Evolutionary conservation across 2,113 vertebrate species (phyloP), one percentile per base, ranked within the genome.

Genomic region (Grantiella picta): DNA sequence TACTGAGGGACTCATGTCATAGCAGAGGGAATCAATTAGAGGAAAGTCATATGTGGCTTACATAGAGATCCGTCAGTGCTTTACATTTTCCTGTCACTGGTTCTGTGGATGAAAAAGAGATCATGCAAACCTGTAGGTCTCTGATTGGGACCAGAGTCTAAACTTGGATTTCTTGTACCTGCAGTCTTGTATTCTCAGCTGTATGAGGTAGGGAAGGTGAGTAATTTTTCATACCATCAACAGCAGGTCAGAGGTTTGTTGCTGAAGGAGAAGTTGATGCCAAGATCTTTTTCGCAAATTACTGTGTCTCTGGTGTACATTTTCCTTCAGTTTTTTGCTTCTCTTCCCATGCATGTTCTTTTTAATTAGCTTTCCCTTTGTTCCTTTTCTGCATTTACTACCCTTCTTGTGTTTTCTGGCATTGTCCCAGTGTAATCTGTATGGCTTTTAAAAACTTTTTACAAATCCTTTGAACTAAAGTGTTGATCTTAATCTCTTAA

Each of bases 401-500:
- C 10, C 11, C 28, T 54, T 33, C 33, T 42, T 82, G 53, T 61
- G 20, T 71, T 90, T 94, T 89, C 42, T 91, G 72, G 33, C 24
- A 54, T 69, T 93, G 19, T 94, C 35, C 60, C 61, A 86, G 44
- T 3, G 5, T 60, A 33, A 19, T 82, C 31, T 63, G 3, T 75
- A 60, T 45, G 52, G 18, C 31, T 92, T 94, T 82, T 15, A 22
- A 71, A 79, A 61, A 77, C 1, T 44, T 92, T 57, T 76, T 49
- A 27, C 77, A 91, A 92, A 38, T 73, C 35, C 31, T 68, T 90
- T 87, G 57, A 87, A 92, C 45, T 86, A 57, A 92, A 72, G 36
- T 60, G 23, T 54, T 86, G 45, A 86, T 66, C 28, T 65, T 68
- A 45, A 68, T 82, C 53, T 82, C 23, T 52, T 87, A 44, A 27